Evolutionary conservation across 2,888 invertebrate species (phyloP).

Genomic region (Imbricaverruca yamaguchii): DNA sequence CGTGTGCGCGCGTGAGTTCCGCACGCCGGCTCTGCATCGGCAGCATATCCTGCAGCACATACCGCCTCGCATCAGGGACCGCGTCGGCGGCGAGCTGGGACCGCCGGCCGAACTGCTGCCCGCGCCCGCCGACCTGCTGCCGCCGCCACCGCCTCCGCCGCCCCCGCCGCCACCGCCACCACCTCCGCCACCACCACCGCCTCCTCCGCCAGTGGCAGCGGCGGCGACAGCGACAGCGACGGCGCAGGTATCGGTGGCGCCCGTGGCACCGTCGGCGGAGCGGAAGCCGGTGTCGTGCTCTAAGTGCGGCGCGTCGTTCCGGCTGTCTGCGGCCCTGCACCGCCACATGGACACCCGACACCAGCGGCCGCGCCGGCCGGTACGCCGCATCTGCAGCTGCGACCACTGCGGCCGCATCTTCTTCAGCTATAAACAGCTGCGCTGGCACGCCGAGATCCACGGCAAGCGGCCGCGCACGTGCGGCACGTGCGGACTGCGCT

Average conservation of each 20-base stretch:
- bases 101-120: conserved; percentile 29
- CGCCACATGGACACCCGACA: conserved; percentile 31
- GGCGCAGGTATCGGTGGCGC: background rate
- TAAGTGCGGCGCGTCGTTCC: conserved; percentile 30
- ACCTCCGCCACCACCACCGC: background rate
- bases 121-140: conserved; percentile 28
- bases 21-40: conserved; percentile 29
- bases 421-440: conserved; percentile 72
- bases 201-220: background rate
- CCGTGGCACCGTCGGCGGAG: background rate
- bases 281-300: conserved; percentile 26
- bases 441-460: conserved; percentile 80
- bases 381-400: conserved; percentile 32
- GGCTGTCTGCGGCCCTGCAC: conserved; percentile 28
- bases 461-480: conserved; percentile 74
- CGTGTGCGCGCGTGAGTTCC: conserved; percentile 30
- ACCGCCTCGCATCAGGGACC: conserved; percentile 30
- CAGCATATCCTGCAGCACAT: conserved; percentile 32
- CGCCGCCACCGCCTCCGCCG: too few relatives aligned
- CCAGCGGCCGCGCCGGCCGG: conserved; percentile 29
- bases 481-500: conserved; percentile 75
- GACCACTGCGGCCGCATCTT: conserved; percentile 42
- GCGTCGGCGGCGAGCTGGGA: conserved; percentile 25
- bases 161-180: background rate
- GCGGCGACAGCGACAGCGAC: background rate